Base-by-base conservation (phyloP, 2,113 vertebrate genomes). In the Pseudois nayaur region DNA sequence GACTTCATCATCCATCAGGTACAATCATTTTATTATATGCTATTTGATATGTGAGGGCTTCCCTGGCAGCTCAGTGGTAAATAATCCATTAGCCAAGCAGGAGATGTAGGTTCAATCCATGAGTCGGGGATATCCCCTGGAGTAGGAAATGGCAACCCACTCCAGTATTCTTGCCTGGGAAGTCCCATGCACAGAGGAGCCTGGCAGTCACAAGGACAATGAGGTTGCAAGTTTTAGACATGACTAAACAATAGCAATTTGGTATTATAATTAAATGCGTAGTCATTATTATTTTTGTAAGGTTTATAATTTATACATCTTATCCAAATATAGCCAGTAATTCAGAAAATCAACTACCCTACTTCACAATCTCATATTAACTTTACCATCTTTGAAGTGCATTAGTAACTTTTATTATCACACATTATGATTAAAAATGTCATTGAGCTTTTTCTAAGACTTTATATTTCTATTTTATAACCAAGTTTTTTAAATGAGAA, bases 1-100 rank as follows among this genome's bases (percentile, higher is more conserved):
- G 98, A 98, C 98, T 33, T 98, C 98, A 74, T 99, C 99, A 94
- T 98, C 98, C 4, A 98, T 99, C 96, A 99, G 99, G 99, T 99
- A 98, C 10, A 64, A 79, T 89, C 29, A 76, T 93, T 95, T 96
- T 95, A 81, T 87, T 78, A 89, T 60, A 67, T 88, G 45, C 19
- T 85, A 50, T 87, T 64, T 81, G 45, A 55, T 50, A 59, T 23
- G 84, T 91, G 71, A 43, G 71, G 23, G 23, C 12, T 76, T 43
- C 23, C 40, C 40, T 76, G 11, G 36, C 23, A 27, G 71, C 36
- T 76, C 71, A 43, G 36, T 76, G 12, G 36, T 76, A 43, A 76
- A 76, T 23, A 76, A 43, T 27, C 71, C 36, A 13, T 43, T 27
- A 0, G 71, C 36, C 71, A 43, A 71, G 71, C 36, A 43, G 64